Evolutionary conservation across 1,140 invertebrate species (phyloP).

Genomic region (Drosophila rufa): DNA sequence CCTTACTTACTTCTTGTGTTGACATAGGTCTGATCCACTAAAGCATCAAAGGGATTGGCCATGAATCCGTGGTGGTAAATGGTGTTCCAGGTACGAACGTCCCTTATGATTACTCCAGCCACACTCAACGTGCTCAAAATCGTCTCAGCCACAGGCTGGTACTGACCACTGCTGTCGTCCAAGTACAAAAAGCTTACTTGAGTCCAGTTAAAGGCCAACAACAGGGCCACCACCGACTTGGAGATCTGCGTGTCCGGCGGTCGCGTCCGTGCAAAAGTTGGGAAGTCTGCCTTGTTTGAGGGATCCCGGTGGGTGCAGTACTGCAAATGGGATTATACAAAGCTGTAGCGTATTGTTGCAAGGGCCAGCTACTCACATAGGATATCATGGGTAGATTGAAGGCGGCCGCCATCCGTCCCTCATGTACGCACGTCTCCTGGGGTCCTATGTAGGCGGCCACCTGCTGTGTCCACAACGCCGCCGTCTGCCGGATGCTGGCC

Average conservation of each 20-base stretch:
- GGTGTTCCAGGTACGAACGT: slow-evolving; percentile 89
- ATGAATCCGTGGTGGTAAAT: slow-evolving; percentile 91
- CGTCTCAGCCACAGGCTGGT: slow-evolving; percentile 90
- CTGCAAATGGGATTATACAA: slow-evolving; percentile 85
- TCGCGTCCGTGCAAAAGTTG: slow-evolving; percentile 96
- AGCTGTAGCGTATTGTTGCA: not conserved
- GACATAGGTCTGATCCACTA: slow-evolving; percentile 91
- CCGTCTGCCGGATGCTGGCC: slow-evolving; percentile 93
- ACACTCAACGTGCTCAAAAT: slow-evolving; percentile 89
- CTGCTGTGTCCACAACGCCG: slow-evolving; percentile 93
- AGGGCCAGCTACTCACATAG: slow-evolving; percentile 88
- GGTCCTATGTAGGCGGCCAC: slow-evolving; percentile 97
- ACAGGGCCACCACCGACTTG: slow-evolving; percentile 93
- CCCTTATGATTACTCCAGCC: slow-evolving; percentile 89
- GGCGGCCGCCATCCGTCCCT: slow-evolving; percentile 97
- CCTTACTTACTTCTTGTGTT: slow-evolving; percentile 92
- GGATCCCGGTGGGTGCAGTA: slow-evolving; percentile 94
- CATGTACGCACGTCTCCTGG: slow-evolving; percentile 97
- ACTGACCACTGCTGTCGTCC: slow-evolving; percentile 89
- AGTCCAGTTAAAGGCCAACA: slow-evolving; percentile 93
- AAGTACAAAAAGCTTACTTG: slow-evolving; percentile 90
- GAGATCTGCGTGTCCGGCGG: slow-evolving; percentile 97
- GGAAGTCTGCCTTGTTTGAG: slow-evolving; percentile 94
- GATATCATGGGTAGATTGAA: slow-evolving; percentile 96
- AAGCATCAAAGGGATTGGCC: slow-evolving; percentile 92